phyloP scores from a whole-genome alignment of 2,888 invertebrate genomes.

The Strigamia transsilvanica region DNA sequence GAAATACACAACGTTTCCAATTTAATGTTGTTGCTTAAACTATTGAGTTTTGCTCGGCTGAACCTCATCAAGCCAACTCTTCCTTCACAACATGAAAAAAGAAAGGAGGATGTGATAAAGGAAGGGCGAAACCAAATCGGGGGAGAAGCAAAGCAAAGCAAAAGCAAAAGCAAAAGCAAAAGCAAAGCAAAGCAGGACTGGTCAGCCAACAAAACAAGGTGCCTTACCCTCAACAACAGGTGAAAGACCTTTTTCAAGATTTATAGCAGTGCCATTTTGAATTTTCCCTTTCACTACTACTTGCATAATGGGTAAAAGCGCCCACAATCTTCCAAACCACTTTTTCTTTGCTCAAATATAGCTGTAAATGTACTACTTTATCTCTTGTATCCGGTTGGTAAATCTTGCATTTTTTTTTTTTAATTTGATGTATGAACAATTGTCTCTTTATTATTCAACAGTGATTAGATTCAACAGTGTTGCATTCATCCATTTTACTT shows the following conservation, averaged over 20 bases:
- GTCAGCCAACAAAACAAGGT: slow-evolving; percentile 34
- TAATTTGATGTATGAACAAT: slow-evolving; percentile 17
- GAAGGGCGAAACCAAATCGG: slow-evolving; percentile 12
- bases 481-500: slow-evolving; percentile 26
- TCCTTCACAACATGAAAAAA: slow-evolving; percentile 5
- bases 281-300: slow-evolving; percentile 32
- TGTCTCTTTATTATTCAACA: slow-evolving; percentile 24
- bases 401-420: neutral
- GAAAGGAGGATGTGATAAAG: neutral
- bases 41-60: slow-evolving; percentile 5
- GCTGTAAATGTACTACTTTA: slow-evolving; percentile 22
- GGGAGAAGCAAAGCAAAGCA: neutral
- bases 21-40: neutral
- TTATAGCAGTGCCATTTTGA: slow-evolving; percentile 31
- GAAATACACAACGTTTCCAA: neutral
- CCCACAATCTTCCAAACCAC: neutral
- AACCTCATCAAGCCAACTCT: slow-evolving; percentile 6
- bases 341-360: slow-evolving; percentile 18
- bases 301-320: slow-evolving; percentile 22
- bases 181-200: neutral
- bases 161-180: too few species aligned
- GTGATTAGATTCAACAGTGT: slow-evolving; percentile 27
- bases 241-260: slow-evolving; percentile 33
- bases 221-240: slow-evolving; percentile 37
- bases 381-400: slow-evolving; percentile 22